Base-by-base conservation (phyloP, 2,113 vertebrate species). In the Cynocephalus volans region DNA sequence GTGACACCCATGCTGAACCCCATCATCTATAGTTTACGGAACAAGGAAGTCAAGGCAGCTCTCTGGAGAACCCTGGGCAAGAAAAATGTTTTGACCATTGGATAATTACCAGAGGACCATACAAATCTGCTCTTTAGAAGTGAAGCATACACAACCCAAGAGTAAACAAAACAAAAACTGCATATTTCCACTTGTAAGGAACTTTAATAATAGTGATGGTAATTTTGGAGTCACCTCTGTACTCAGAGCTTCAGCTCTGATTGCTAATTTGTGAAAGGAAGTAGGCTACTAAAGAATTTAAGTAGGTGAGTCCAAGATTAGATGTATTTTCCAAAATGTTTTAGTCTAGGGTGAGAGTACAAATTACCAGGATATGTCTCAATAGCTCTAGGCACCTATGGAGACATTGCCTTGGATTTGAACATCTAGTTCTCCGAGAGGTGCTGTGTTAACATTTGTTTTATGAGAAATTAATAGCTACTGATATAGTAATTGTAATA, bases 1-100 rank as follows among this genome's bases (percentile, higher is more conserved):
- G 94, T 97, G 36, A 96, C 96, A 2, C 95, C 96, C 14, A 93
- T 88, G 80, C 81, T 97, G 19, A 97, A 97, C n/a, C 95, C 96
- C 24, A 88, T 97, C 58, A 96, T 97, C 70, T 97, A 96, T 3
- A 97, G 92, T 41, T 96, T 94, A 72, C 14, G 83, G 3, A 97
- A 97, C 88, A 97, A 95, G 8, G 93, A 97, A 82, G 80, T 97
- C 23, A 96, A 96, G 33, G 82, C 65, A 65, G 82, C 90, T 45
- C 94, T 97, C 48, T 1, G n/a, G n/a, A 95, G 76, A 90, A 90
- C 33, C 1, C 31, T 97, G 14, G 13, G 45, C 1, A 88, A n/a
- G 6, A 92, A 69, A 50, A 83, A 45, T 0, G 1, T 58, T 94
- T 33, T 88, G 50, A 81, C 17, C 15, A 54, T 3, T 60, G 19